Evolutionary conservation across 2,113 vertebrate species (phyloP).

Genomic region (Toxotes jaculatrix): DNA sequence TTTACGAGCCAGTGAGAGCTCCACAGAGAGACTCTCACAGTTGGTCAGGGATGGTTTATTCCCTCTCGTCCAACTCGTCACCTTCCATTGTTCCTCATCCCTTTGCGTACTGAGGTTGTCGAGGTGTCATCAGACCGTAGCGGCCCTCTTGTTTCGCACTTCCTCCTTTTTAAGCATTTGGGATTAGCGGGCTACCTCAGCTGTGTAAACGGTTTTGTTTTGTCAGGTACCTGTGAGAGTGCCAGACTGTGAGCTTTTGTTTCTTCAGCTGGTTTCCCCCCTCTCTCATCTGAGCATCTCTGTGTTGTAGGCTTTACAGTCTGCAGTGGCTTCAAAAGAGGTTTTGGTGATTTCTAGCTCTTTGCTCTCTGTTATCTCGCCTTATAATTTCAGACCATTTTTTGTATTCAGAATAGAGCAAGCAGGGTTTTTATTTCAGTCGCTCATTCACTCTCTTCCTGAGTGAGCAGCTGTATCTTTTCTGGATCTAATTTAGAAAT

Average conservation of each 20-base stretch:
- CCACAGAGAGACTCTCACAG: slow-evolving; percentile 23
- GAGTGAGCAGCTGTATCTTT: slow-evolving; percentile 39
- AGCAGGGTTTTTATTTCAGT: not conserved
- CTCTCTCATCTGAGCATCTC: slow-evolving; percentile 18
- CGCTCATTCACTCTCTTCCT: not conserved
- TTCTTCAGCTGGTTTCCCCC: slow-evolving; percentile 67
- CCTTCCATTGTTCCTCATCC: slow-evolving; percentile 21
- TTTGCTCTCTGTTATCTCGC: not conserved
- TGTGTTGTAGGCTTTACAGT: slow-evolving; percentile 20
- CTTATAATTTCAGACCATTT: not conserved
- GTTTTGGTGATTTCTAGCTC: slow-evolving; percentile 2
- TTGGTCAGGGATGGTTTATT: slow-evolving; percentile 16
- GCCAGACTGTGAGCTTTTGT: slow-evolving; percentile 65
- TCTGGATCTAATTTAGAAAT: slow-evolving; percentile 39
- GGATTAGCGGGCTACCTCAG: slow-evolving; percentile 53
- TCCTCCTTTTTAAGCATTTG: slow-evolving; percentile 12
- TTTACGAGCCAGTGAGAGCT: slow-evolving; percentile 45
- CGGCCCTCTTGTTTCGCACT: slow-evolving; percentile 19
- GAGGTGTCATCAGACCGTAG: not conserved
- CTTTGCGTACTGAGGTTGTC: not conserved
- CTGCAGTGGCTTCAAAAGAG: slow-evolving; percentile 28
- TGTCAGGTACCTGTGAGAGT: slow-evolving; percentile 66
- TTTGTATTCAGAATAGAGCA: not conserved
- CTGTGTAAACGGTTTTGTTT: slow-evolving; percentile 70
- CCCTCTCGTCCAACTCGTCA: not conserved